phyloP scores from a whole-genome alignment of 64 coral and sea anemone genomes.

The Pocillopora verrucosa region DNA sequence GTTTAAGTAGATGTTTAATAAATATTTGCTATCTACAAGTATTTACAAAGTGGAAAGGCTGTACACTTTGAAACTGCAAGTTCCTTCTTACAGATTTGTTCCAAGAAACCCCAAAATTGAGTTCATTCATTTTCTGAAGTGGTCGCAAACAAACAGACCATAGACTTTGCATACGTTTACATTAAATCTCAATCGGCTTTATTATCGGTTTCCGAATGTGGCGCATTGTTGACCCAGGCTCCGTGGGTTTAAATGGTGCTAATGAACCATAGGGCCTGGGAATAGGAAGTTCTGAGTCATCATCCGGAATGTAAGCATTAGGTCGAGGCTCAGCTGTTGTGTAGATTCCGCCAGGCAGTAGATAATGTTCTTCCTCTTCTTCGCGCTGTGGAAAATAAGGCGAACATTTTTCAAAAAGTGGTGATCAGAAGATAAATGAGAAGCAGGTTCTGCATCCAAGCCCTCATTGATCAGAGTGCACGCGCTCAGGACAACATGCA shows the following conservation, averaged over 20 bases:
- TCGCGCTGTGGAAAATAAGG: constrained; percentile 67
- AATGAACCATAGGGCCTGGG: constrained; percentile 94
- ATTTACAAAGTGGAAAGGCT: constrained; percentile 11
- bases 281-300: constrained; percentile 93
- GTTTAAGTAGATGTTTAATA: not conserved
- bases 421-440: not conserved
- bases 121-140: not conserved
- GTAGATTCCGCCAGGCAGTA: constrained; percentile 80
- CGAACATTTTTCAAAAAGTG: not conserved
- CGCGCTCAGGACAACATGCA: no score
- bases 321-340: constrained; percentile 99
- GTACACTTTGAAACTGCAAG: not conserved
- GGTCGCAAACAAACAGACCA: not conserved
- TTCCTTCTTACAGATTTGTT: not conserved
- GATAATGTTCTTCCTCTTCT: constrained; percentile 91
- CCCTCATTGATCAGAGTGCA: no score
- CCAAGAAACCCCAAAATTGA: not conserved
- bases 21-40: constrained; percentile 14
- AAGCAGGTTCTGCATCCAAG: not conserved
- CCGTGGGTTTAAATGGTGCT: constrained; percentile 95
- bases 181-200: constrained; percentile 98
- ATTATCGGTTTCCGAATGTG: constrained; percentile 97
- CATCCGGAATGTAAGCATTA: constrained; percentile 99
- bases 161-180: not conserved
- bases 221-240: constrained; percentile 95